Evolutionary conservation across 2,797 vertebrate species (phyloP), one percentile per base, ranked within the genome.

Genomic region (Sebastes oblongus): DNA sequence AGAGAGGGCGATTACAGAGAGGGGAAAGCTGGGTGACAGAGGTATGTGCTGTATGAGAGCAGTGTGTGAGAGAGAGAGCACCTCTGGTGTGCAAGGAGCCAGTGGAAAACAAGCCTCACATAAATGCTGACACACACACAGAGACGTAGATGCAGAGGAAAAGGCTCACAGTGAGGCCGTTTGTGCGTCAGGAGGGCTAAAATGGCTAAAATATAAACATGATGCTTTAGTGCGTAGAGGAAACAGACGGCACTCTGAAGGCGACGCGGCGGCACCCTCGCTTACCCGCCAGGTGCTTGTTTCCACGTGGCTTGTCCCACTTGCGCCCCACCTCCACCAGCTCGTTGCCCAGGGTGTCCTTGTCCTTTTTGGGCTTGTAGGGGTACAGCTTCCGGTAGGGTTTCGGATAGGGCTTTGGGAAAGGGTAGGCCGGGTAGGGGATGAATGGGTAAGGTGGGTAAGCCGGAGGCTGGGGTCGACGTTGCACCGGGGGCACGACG

Each of bases 81-180:
- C 88, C 89, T 92, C 87, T 92, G 94, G 95, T 92, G 93, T 93
- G 92, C 94, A 95, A 90, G 94, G 94, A 94, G 93, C 89, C 89
- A 89, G 85, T 95, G 94, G 94, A 95, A 95, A 95, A 93, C 91
- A 92, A 85, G 88, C 86, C 86, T 84, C 90, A 91, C 79, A 85
- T 83, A 89, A 90, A 91, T 6, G 82, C 88, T 78, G 75, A 91
- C 88, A 92, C 84, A 86, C 83, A 85, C 86, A 80, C 39, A 83
- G 66, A 65, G 11, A n/a, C 34, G 12, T 50, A 61, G 27, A 85
- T 55, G 50, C 82, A 56, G 61, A 74, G 83, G 72, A 76, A 72
- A 82, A 72, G 34, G 82, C 78, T 70, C 88, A 92, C 93, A 94
- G 89, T 94, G 90, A 92, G 82, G 86, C 86, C 71, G 75, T 92